phyloP scores from a whole-genome alignment of 1,140 invertebrate genomes.

The Mizuhopecten yessoensis region DNA sequence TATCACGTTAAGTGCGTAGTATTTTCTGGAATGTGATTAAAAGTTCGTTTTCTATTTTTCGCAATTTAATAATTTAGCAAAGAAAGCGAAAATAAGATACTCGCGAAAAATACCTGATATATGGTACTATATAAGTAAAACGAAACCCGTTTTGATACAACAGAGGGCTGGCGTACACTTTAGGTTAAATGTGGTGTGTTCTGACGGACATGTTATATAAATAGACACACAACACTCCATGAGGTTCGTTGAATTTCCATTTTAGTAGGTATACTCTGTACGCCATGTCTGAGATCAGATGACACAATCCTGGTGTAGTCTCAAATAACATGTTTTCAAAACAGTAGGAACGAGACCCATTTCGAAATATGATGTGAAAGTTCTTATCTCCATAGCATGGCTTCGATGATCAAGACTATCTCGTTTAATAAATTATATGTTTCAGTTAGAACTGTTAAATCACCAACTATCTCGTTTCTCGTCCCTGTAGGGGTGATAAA shows the following conservation, averaged over 20 bases:
- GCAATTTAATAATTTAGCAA: no score
- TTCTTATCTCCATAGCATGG: neutral
- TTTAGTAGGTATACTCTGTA: neutral
- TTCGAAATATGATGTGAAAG: neutral
- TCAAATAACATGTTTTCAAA: constrained; percentile 28
- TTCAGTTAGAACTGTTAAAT: neutral
- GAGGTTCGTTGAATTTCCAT: constrained; percentile 1
- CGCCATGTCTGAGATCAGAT: neutral
- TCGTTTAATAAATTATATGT: neutral
- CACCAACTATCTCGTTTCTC: neutral
- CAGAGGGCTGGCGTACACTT: neutral
- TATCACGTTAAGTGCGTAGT: no score
- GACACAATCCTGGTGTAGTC: neutral
- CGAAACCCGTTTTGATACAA: neutral
- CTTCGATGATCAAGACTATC: neutral
- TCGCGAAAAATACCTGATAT: no score
- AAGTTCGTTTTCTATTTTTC: no score
- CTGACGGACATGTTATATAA: neutral
- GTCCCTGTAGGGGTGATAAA: no score
- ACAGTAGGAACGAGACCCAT: neutral
- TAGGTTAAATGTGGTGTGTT: neutral
- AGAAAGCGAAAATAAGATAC: no score
- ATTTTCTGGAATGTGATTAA: no score
- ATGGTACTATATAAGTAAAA: no score
- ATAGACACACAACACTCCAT: neutral